Evolutionary conservation across 2,113 vertebrate genomes (phyloP).

Genomic region (Laticauda laticaudata): DNA sequence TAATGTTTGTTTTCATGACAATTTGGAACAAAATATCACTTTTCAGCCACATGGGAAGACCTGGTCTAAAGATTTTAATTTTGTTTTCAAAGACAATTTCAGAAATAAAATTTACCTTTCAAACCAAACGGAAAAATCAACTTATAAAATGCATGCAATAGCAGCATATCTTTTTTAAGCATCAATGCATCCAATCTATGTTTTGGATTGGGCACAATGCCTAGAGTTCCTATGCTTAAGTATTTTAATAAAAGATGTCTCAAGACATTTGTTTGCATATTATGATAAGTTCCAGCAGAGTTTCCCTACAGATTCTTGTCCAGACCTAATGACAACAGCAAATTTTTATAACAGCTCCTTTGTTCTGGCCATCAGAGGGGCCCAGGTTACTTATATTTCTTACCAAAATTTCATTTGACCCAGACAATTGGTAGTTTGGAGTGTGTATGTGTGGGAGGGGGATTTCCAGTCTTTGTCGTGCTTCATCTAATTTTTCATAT

Average conservation of each 20-base stretch:
- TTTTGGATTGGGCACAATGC: neutral
- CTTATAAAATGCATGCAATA: neutral
- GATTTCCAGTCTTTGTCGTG: neutral
- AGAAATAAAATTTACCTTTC: neutral
- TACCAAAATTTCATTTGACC: neutral
- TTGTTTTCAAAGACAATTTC: neutral
- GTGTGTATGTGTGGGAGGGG: neutral
- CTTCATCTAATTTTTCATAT: neutral
- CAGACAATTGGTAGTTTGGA: neutral
- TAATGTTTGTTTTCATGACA: conserved; percentile 41
- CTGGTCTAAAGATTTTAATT: conserved; percentile 22
- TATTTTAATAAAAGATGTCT: conserved; percentile 2
- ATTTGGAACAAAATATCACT: conserved; percentile 41
- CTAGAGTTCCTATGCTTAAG: neutral
- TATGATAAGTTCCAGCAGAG: neutral
- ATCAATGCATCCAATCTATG: neutral
- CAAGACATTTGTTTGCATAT: neutral
- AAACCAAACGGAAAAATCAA: neutral
- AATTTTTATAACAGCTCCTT: too few relatives aligned
- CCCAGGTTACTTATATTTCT: neutral
- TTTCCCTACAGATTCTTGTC: neutral
- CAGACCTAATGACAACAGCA: neutral
- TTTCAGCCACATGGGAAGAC: neutral
- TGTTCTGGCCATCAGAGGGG: neutral
- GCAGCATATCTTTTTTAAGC: neutral